phyloP scores from a whole-genome alignment of 1,140 invertebrate genomes.

The Radopholus similis region DNA sequence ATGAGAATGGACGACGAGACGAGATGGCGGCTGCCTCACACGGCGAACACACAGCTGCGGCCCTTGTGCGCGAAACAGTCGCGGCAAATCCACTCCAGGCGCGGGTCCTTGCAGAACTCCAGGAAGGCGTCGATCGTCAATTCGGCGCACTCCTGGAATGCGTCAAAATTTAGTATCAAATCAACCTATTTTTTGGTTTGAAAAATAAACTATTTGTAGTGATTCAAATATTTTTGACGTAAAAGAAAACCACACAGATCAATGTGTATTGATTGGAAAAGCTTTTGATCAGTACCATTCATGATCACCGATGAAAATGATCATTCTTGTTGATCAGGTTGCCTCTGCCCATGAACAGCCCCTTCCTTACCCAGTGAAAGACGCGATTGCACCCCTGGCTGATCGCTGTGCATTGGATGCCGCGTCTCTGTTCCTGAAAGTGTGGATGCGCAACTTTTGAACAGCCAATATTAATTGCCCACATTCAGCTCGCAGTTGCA shows the following conservation, averaged over 20 bases:
- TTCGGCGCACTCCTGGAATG: not conserved
- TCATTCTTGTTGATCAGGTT: not conserved
- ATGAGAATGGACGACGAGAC: too few species aligned
- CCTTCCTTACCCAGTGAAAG: conserved; percentile 3
- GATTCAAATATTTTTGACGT: too few species aligned
- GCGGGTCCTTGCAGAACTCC: conserved; percentile 12
- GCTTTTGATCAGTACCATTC: too few species aligned
- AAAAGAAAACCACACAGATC: too few species aligned
- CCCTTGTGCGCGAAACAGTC: conserved; percentile 1
- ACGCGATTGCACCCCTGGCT: conserved; percentile 11
- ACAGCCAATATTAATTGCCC: not conserved
- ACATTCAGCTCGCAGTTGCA: conserved; percentile 5
- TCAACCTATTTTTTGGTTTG: too few species aligned
- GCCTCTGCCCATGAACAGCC: not conserved
- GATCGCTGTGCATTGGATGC: conserved; percentile 17
- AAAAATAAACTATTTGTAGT: too few species aligned
- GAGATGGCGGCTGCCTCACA: too few species aligned
- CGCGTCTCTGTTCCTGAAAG: conserved; percentile 8
- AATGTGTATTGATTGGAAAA: too few species aligned
- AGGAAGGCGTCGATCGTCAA: conserved; percentile 10
- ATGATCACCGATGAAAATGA: not conserved
- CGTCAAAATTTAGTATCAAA: not conserved
- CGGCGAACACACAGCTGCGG: not conserved
- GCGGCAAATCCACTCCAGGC: conserved; percentile 14
- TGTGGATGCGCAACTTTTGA: not conserved